Base-by-base conservation (phyloP, 2,888 invertebrate genomes). In the Drosophila picticornis region DNA sequence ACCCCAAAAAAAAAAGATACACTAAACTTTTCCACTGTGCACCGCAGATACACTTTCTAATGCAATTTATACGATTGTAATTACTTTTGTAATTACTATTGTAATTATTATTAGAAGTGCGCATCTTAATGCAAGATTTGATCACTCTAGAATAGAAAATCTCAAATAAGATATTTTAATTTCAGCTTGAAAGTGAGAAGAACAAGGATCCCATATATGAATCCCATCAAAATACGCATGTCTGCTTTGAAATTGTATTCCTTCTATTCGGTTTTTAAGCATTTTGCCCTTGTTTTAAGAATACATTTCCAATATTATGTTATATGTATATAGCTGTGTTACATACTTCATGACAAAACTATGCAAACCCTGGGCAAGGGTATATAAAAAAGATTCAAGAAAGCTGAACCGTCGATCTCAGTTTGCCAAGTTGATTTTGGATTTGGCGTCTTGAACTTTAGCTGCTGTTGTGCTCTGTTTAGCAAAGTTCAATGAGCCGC, bases 401-500 rank as follows among this genome's bases (percentile, higher is more conserved):
- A 84, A 69, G 52, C 57, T 50, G 43, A 63, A 75, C 62, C 72
- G 61, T 65, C 68, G 77, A 78, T 72, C 67, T 59, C 62, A 66
- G 68, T 48, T 72, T 51, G 63, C 70, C 36, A 55, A 70, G 75
- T 88, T 85, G 85, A 57, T 40, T 40, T 57, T 31, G 88, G 84
- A 57, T 79, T 90, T 77, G 75, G 69, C 65, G 71, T 74, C 59
- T 75, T 85, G 86, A 85, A 85, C 88, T 88, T 90, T 90, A 53
- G 83, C 56, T 27, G 36, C 27, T n/a, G 38, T 29, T 56, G n/a
- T 38, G 46, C 75, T 75, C 62, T 67, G 80, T 64, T 46, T 46
- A 46, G 71, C 86, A 88, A 90, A 85, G 85, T 90, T 85, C 85
- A 85, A 80, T 90, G 85, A 72, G 83, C 86, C 71, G 88, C 72